These are phyloP conservation scores for Sturnira hondurensis DNA, from an alignment of 2,113 vertebrate genomes.

Conservation along the genomic window DNA sequence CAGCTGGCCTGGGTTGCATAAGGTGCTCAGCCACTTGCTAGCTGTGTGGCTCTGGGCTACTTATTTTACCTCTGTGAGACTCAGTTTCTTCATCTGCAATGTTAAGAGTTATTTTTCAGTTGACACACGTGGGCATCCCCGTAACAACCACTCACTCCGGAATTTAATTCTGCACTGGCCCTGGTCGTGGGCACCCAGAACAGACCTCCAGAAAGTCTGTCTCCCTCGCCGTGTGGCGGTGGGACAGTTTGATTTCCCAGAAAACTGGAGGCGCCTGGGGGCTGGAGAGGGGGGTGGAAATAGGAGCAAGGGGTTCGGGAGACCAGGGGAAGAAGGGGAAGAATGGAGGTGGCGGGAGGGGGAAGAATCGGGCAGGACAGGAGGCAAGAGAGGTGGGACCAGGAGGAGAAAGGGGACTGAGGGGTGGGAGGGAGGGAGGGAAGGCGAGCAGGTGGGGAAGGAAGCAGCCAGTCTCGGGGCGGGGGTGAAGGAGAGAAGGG, in stretches of 20 bases:
- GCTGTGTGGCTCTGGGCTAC: background rate
- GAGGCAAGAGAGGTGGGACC: background rate
- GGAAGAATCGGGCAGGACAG: background rate
- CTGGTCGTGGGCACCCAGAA: background rate
- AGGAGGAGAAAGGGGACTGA: background rate
- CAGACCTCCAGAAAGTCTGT: background rate
- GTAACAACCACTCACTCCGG: background rate
- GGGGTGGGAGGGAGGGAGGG: background rate
- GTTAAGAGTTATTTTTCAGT: background rate
- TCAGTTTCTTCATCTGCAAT: background rate
- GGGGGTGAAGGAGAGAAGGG: background rate
- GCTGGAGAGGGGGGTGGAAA: too few species aligned
- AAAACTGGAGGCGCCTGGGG: background rate
- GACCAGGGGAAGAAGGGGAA: background rate
- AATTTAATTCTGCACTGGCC: background rate
- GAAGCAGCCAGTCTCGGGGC: background rate
- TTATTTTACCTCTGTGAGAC: background rate
- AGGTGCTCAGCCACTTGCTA: background rate
- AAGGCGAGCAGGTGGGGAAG: background rate
- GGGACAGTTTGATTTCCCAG: background rate
- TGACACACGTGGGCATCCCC: background rate
- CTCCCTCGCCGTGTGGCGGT: background rate
- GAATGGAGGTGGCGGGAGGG: background rate
- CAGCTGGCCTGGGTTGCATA: fast-evolving
- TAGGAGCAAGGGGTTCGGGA: too few species aligned